Conservation (phyloP, 2,888 invertebrate genomes). For the Orthonevra nobilis region DNA sequence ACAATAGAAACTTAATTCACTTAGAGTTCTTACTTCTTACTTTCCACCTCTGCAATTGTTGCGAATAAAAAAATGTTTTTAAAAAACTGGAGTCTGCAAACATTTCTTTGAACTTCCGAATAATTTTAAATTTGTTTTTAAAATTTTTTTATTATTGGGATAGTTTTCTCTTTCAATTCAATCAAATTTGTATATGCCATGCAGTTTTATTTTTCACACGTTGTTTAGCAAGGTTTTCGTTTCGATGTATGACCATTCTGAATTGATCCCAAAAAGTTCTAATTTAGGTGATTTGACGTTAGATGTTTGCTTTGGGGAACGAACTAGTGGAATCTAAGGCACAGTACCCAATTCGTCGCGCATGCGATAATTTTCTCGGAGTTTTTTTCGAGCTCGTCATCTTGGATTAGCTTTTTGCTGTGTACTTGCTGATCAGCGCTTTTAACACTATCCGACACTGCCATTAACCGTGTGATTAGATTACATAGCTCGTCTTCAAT, state of each 20-base stretch:
- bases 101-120: no score
- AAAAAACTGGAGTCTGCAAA: no score
- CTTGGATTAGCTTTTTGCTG: constrained; percentile 11
- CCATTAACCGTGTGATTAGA: constrained; percentile 21
- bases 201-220: no score
- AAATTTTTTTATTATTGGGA: no score
- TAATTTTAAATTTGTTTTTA: no score
- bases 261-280: constrained; percentile 2
- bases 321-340: background rate
- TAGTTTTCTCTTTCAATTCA: no score
- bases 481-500: constrained; percentile 32
- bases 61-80: no score
- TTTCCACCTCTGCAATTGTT: no score
- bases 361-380: constrained; percentile 22
- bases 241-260: background rate
- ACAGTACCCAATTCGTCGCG: background rate
- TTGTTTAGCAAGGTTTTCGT: background rate
- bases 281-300: no score
- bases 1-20: no score
- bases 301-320: background rate
- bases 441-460: constrained; percentile 20
- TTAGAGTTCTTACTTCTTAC: no score
- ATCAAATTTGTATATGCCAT: no score
- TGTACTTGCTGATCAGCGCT: constrained; percentile 20
- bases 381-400: constrained; percentile 13